A percentile compares a stretch with the other conserved stretches of the same genome.
phyloP scores from a whole-genome alignment of 2,797 vertebrate species.

The Lagodon rhomboides region DNA sequence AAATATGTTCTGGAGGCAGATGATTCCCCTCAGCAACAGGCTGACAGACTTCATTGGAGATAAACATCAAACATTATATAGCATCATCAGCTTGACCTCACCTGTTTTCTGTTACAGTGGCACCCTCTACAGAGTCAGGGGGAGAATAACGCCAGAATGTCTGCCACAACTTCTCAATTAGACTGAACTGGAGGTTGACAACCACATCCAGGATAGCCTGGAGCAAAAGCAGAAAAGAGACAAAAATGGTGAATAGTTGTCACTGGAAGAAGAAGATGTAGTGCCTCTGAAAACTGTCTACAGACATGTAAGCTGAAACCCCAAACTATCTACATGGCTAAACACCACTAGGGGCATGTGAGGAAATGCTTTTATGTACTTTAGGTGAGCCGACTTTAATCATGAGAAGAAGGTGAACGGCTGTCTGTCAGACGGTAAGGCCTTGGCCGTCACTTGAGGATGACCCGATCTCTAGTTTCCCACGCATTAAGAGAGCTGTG shows the following conservation, averaged over 20 bases:
- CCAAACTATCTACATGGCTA: neutral
- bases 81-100: constrained; percentile 34
- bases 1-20: neutral
- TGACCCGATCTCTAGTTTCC: constrained; percentile 21
- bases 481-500: constrained; percentile 19
- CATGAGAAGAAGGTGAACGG: neutral
- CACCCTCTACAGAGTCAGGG: constrained; percentile 86
- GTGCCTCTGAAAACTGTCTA: neutral
- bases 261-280: neutral
- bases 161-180: constrained; percentile 98
- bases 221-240: constrained; percentile 14
- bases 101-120: constrained; percentile 88
- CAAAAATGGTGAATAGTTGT: neutral
- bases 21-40: neutral
- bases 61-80: neutral
- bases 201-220: constrained; percentile 97
- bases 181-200: constrained; percentile 96
- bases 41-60: neutral
- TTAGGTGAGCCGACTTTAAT: constrained; percentile 2
- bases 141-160: constrained; percentile 97
- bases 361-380: neutral
- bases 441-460: constrained; percentile 8
- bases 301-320: no score
- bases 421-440: constrained; percentile 1
- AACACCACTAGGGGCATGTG: no score